phyloP scores from a whole-genome alignment of 2,113 vertebrate species.

The Apus apus region DNA sequence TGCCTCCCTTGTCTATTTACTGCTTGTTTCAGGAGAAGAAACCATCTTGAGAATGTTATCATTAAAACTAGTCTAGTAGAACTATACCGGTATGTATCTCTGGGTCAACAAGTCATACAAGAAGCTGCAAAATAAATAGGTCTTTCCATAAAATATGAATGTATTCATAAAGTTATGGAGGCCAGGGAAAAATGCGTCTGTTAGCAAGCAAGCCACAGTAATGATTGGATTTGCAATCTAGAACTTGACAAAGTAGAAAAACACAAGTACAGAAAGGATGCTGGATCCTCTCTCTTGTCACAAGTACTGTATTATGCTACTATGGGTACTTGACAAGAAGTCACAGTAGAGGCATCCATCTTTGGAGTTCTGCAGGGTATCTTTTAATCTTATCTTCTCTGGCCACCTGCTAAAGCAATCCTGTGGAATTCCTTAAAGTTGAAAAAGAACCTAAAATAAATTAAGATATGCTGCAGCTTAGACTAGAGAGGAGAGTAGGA shows the following conservation, averaged over 20 bases:
- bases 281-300: not conserved
- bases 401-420: not conserved
- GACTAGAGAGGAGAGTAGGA: not conserved
- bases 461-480: not conserved
- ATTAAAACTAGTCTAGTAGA: not conserved
- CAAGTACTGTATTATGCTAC: rapidly evolving
- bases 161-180: rapidly evolving
- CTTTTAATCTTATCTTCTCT: not conserved
- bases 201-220: not conserved
- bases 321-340: not conserved
- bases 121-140: not conserved
- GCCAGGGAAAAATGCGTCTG: rapidly evolving
- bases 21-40: not conserved
- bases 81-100: not conserved
- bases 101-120: not conserved
- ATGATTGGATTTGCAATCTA: not conserved
- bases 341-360: not conserved
- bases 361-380: not conserved
- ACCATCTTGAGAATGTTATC: not conserved
- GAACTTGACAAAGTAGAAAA: not conserved
- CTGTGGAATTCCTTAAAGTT: not conserved
- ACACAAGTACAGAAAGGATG: not conserved
- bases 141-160: not conserved
- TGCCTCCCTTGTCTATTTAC: not conserved
- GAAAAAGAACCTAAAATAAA: not conserved